Conservation (phyloP, 2,888 invertebrate species). For the Ethmia dodecea region DNA sequence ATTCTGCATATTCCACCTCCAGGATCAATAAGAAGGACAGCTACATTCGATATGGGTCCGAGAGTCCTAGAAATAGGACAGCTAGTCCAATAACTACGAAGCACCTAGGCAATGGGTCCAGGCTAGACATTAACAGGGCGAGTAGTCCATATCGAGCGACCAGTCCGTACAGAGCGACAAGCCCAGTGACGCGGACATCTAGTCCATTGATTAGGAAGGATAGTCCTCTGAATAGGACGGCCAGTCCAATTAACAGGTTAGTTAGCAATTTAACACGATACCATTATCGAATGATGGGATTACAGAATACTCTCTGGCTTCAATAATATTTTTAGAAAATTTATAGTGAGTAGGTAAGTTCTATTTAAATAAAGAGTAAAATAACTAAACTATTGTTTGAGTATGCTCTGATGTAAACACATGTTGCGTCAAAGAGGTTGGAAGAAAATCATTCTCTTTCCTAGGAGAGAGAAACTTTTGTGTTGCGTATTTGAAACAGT, state of each 20-base stretch:
- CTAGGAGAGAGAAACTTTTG: too few species aligned
- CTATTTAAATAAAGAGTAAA: too few species aligned
- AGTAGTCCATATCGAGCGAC: slow-evolving; percentile 57
- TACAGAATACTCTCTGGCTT: too few species aligned
- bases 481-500: too few species aligned
- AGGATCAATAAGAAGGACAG: slow-evolving; percentile 58
- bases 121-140: slow-evolving; percentile 69
- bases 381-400: too few species aligned
- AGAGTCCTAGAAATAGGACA: slow-evolving; percentile 57
- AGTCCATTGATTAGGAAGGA: slow-evolving; percentile 76
- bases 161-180: slow-evolving; percentile 58
- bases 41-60: slow-evolving; percentile 56
- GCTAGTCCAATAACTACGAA: slow-evolving; percentile 73
- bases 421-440: too few species aligned
- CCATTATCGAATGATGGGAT: too few species aligned
- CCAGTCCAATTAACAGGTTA: slow-evolving; percentile 75
- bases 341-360: too few species aligned
- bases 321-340: too few species aligned
- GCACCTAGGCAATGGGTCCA: slow-evolving; percentile 69
- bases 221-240: slow-evolving; percentile 70
- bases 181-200: slow-evolving; percentile 65
- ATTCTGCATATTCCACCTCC: slow-evolving; percentile 62
- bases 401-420: too few species aligned
- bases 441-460: too few species aligned
- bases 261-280: too few species aligned